Evolutionary conservation across 2,797 vertebrate species (phyloP), one percentile per base, ranked within the genome.

Genomic region (Fratercula arctica): DNA sequence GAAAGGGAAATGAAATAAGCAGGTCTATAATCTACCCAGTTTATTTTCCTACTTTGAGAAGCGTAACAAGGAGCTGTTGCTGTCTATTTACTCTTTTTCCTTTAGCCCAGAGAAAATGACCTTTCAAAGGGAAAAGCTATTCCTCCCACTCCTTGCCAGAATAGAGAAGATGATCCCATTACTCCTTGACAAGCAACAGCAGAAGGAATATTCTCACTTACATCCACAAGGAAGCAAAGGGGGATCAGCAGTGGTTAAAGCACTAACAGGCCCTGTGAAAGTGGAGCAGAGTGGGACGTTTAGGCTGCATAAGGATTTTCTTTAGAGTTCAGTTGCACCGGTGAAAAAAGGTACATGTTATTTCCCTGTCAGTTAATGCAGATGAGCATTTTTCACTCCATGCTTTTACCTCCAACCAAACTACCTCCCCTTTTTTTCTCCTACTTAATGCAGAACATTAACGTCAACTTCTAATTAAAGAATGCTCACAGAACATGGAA

Each of bases 401-500:
- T 31, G 81, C 50, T 91, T 87, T 97, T 90, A 94, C 43, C 79
- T 53, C 26, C 87, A 96, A 92, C 53, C 35, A 93, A 92, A 90
- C 72, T 28, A 56, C 17, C 41, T 53, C 53, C 75, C 53, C 75
- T 48, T 96, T 95, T 85, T 85, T 97, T 77, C 90, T 97, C 89
- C 89, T 72, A 64, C 41, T 89, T 91, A 83, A 79, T 33, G 35
- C 18, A 88, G 75, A 91, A 93, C 72, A 87, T 46, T 84, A 82
- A 70, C 66, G 70, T 61, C 23, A 73, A 84, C 67, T 93, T 90
- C 75, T 86, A 94, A 95, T 63, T 95, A 96, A 87, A 74, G 89
- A 96, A 93, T 81, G 46, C 35, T 92, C 94, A 89, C 46, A 96
- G 75, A 84, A 89, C 24, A 89, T 33, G 39, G 48, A 98, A 96